These are phyloP conservation scores for Dinomys branickii DNA, from an alignment of 2,113 vertebrate genomes.

Conservation along the genomic window DNA sequence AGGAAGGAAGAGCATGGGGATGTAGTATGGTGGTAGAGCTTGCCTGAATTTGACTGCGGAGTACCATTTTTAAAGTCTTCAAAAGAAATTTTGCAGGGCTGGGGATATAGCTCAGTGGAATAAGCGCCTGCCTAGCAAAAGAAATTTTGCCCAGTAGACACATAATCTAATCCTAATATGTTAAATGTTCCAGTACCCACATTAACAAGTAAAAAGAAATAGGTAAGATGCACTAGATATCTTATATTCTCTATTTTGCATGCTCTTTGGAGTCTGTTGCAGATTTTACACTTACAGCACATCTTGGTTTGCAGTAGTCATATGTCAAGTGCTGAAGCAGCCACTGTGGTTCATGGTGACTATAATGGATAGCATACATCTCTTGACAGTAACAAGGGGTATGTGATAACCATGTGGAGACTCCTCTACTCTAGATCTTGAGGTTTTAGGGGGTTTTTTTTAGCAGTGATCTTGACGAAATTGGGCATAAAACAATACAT, in stretches of 20 bases:
- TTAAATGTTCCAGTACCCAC: constrained; percentile 8
- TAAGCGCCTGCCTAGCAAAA: too few species aligned
- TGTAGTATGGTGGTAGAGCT: too few species aligned
- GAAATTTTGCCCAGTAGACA: neutral
- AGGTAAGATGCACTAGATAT: neutral
- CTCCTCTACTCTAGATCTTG: neutral
- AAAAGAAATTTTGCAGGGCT: too few species aligned
- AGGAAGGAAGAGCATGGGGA: neutral
- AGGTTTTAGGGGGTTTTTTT: neutral
- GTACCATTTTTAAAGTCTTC: too few species aligned
- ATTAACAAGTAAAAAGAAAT: constrained; percentile 53
- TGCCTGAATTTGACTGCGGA: neutral
- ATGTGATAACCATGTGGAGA: neutral
- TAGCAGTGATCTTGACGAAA: neutral
- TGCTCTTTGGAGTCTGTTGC: neutral
- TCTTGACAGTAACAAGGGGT: neutral
- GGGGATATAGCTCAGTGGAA: too few species aligned
- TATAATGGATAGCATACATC: neutral
- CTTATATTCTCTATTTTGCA: neutral
- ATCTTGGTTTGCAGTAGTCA: neutral
- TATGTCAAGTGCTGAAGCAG: neutral
- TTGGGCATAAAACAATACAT: neutral
- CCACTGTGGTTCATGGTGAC: neutral
- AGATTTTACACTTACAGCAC: neutral
- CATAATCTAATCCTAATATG: neutral